These are phyloP conservation scores for Merluccius polli DNA, from an alignment of 2,797 vertebrate species.

Conservation along the genomic window DNA sequence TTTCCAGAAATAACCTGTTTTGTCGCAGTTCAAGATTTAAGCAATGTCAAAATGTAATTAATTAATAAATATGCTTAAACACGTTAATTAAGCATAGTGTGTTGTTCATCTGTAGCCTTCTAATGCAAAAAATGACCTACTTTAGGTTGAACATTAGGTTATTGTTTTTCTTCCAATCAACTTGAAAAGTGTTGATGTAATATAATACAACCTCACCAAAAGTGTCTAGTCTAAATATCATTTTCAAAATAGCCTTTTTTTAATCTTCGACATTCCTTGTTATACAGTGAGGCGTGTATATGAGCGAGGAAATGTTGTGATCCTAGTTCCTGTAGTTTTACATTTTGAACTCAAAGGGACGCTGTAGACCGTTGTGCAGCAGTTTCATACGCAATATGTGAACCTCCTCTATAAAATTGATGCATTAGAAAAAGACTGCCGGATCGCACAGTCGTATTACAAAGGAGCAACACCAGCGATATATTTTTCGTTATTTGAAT, in stretches of 20 bases:
- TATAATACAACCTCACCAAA: not conserved
- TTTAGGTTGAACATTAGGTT: not conserved
- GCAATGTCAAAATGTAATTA: not conserved
- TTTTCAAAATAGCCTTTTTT: not conserved
- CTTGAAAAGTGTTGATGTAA: not conserved
- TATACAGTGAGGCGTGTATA: not conserved
- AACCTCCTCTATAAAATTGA: not conserved
- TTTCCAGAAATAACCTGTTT: not conserved
- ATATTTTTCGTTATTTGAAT: not conserved
- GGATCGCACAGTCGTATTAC: not conserved
- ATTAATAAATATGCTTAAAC: not conserved
- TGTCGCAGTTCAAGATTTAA: not conserved
- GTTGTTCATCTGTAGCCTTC: not conserved
- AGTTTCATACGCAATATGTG: not conserved
- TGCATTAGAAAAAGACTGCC: not conserved
- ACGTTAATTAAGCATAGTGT: not conserved
- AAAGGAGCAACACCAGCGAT: not conserved
- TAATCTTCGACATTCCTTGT: not conserved
- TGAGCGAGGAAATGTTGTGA: not conserved
- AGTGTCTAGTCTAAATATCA: not conserved
- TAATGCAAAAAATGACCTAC: not conserved
- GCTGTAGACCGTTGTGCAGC: conserved; percentile 3
- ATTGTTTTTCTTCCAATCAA: not conserved
- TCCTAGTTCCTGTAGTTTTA: not conserved
- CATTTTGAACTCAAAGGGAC: not conserved